phyloP scores from a whole-genome alignment of 2,888 invertebrate genomes.

The Mythimna loreyi region DNA sequence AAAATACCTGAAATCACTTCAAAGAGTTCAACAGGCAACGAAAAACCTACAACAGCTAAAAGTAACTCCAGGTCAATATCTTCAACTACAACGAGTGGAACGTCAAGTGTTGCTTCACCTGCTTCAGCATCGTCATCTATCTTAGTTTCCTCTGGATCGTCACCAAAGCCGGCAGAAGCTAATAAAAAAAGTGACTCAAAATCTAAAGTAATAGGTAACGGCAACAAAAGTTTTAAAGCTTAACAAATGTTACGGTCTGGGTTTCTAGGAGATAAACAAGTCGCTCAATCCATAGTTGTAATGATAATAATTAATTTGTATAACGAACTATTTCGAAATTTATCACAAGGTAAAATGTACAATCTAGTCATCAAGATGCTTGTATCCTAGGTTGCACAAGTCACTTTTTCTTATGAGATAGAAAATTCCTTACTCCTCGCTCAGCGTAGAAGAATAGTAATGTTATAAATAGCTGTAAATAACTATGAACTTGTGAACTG shows the following conservation, averaged over 20 bases:
- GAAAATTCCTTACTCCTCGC: constrained; percentile 47
- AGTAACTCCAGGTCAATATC: constrained; percentile 17
- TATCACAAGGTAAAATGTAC: constrained; percentile 46
- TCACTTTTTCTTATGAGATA: constrained; percentile 42
- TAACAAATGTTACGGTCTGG: constrained; percentile 65
- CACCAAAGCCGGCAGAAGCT: constrained; percentile 45
- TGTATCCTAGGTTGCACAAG: constrained; percentile 52
- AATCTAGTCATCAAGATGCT: constrained; percentile 51
- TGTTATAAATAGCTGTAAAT: constrained; percentile 61
- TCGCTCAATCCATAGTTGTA: constrained; percentile 78
- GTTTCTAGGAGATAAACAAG: constrained; percentile 68
- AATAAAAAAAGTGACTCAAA: constrained; percentile 66
- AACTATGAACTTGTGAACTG: constrained; percentile 50
- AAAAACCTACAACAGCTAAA: constrained; percentile 36
- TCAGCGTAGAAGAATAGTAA: constrained; percentile 51
- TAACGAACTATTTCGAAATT: constrained; percentile 32
- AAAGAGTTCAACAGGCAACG: constrained; percentile 42
- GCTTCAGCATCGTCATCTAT: constrained; percentile 15
- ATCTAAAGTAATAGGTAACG: constrained; percentile 66
- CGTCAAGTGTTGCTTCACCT: constrained; percentile 31
- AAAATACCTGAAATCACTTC: constrained; percentile 33
- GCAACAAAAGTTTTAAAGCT: constrained; percentile 69
- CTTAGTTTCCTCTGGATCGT: constrained; percentile 20
- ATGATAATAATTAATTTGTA: constrained; percentile 61
- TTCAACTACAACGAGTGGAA: constrained; percentile 33